These are phyloP conservation scores for Microcebus griseorufus DNA, from an alignment of 2,113 vertebrate genomes.

Conservation along the genomic window DNA sequence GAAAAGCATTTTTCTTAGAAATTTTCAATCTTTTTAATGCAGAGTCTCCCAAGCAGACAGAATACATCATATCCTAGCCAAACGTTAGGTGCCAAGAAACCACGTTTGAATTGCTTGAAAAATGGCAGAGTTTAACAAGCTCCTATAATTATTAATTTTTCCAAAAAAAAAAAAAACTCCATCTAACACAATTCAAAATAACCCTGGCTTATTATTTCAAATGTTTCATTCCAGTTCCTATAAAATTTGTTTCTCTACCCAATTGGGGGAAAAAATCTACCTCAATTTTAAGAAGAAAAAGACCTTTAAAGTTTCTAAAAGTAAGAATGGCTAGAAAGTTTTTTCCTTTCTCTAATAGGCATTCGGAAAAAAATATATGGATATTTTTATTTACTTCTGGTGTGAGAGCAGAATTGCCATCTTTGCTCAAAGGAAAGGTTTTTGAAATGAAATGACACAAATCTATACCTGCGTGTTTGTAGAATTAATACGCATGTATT, in stretches of 20 bases:
- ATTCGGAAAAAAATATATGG: background rate
- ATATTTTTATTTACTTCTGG: background rate
- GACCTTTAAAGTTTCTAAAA: conserved; percentile 42
- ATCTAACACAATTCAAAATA: conserved; percentile 44
- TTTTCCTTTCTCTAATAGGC: background rate
- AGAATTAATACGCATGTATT: background rate
- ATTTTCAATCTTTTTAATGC: background rate
- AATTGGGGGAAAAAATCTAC: background rate
- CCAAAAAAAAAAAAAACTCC: background rate
- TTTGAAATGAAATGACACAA: conserved; percentile 38
- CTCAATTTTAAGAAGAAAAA: conserved; percentile 55
- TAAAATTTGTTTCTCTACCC: background rate
- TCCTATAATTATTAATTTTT: background rate
- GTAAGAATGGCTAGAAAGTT: conserved; percentile 25
- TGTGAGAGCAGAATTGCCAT: background rate
- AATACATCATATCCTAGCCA: background rate
- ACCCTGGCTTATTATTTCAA: conserved; percentile 6
- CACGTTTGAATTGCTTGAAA: background rate
- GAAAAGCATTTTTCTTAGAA: background rate
- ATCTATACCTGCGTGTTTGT: background rate
- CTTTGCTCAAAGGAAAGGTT: background rate
- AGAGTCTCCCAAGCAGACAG: background rate
- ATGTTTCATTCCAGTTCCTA: conserved; percentile 26
- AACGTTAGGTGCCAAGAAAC: background rate
- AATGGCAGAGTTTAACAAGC: background rate